Evolutionary conservation across 2,113 vertebrate species (phyloP), one percentile per base, ranked within the genome.

Genomic region (Mormyrus lacerda): DNA sequence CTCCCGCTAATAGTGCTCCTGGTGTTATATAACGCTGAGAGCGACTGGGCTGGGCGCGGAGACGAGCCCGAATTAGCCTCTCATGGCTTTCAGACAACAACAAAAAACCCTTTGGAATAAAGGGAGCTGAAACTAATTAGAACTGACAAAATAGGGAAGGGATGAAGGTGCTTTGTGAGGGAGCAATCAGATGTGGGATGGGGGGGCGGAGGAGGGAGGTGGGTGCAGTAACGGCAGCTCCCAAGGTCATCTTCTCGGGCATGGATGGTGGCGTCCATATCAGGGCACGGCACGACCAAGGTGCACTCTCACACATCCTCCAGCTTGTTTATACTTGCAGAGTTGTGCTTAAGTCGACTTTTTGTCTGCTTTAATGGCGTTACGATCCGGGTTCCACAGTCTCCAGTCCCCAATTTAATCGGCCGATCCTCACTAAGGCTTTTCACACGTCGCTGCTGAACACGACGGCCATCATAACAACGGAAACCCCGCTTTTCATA

Each of bases 401-500:
- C 13, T 11, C 19, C 82, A n/a, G 44, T 47, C 42, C 9, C 39
- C 3, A 8, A 47, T 45, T 79, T 8, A 84, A 84, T 84, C 82
- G 21, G 82, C 3, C 44, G 82, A 84, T 2, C 82, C 9, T 13
- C 44, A 24, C 44, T 35, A 53, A 86, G 5, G 21, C 55, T 65
- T 58, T 86, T 86, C 50, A 86, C 13, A 17, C 27, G 48, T 35
- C 15, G 2, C 47, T 39, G 21, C 82, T 4, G 19, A 84, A n/a
- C 6, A 39, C 50, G 17, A 21, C 44, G 15, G 9, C 27, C n/a
- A 45, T 31, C 48, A 88, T 89, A 27, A 89, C 93, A 90, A 91
- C 91, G 6, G 90, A 88, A 93, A 85, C 82, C 93, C 91, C 91
- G 90, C 94, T 94, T 95, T 96, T 96, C 95, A 95, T 91, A 96